Evolutionary conservation across 2,888 invertebrate species (phyloP), one percentile per base, ranked within the genome.

Genomic region (Amiota mariae): DNA sequence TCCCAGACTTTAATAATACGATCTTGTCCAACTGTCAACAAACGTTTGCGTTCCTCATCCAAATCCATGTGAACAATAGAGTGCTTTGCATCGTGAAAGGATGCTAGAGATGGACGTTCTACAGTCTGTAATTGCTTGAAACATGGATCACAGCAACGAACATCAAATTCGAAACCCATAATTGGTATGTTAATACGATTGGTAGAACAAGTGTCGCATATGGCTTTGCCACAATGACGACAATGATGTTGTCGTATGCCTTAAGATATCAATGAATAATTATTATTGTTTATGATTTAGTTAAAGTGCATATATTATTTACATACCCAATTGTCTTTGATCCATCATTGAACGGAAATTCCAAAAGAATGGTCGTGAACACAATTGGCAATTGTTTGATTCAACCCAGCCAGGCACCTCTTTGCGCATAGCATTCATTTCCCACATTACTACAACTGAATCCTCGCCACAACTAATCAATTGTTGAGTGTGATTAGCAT

Each of bases 341-440:
- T 98, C 97, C 96, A 99, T 97, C 98, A 99, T 99, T 12, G 97
- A 97, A 78, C 96, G 93, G 71, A 99, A 93, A 90, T 99, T 99
- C 99, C 99, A 99, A 91, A 99, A 99, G 91, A 99, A 99, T 24
- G 99, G 99, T 75, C 95, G 93, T 71, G 95, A 94, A 90, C 99
- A 99, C 75, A 97, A 92, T 92, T 99, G 95, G 89, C 99, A 99
- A 59, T 94, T 92, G 90, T 99, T 98, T 59, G 96, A 94, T 88
- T 98, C 98, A 78, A 94, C 93, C 99, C 99, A 99, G 76, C 94
- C 94, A 13, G 99, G 98, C 0, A 98, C 98, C 93, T 98, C 97
- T 85, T 95, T 93, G 71, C 98, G 92, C 86, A 94, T 93, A 72
- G 95, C 94, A 72, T 93, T 94, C 97, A 98, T 97, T 90, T 98